Percentiles rank a stretch among this genome's conserved stretches.
These are phyloP conservation scores for Listronotus bonariensis DNA, from an alignment of 1,140 invertebrate genomes.

Conservation along the genomic window DNA sequence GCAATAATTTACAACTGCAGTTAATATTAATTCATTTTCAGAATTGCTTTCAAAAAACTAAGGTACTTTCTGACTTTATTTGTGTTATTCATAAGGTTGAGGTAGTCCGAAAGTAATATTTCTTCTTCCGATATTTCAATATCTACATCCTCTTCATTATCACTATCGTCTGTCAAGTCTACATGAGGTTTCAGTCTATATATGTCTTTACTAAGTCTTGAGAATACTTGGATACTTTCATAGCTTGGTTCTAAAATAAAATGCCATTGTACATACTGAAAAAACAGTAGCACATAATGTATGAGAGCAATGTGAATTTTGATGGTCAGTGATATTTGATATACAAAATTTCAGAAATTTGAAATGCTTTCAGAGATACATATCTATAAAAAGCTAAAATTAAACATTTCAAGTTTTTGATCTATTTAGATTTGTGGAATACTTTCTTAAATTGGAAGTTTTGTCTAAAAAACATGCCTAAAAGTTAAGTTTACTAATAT, in stretches of 20 bases:
- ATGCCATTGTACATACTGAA: not conserved
- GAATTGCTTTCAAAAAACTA: conserved; percentile 47
- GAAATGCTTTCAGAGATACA: too few species aligned
- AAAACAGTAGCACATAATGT: too few species aligned
- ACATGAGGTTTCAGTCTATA: conserved; percentile 37
- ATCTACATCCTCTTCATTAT: conserved; percentile 48
- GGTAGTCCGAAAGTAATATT: conserved; percentile 47
- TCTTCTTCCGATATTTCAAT: conserved; percentile 40
- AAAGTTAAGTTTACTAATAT: too few species aligned
- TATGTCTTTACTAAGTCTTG: conserved; percentile 45
- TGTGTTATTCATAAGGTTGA: conserved; percentile 49
- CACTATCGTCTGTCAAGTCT: conserved; percentile 48
- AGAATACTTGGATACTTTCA: conserved; percentile 49
- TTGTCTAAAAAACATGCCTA: too few species aligned
- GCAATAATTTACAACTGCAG: conserved; percentile 48
- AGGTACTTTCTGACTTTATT: conserved; percentile 50
- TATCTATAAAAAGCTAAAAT: too few species aligned
- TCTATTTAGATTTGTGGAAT: too few species aligned
- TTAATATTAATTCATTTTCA: conserved; percentile 47
- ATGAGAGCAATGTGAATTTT: too few species aligned
- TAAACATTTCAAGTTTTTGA: too few species aligned
- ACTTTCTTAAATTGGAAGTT: too few species aligned
- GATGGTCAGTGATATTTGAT: too few species aligned
- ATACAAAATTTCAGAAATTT: too few species aligned
- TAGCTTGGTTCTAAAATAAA: conserved; percentile 46